Base-by-base conservation (phyloP, 2,113 vertebrate genomes). In the Pungitius pungitius region DNA sequence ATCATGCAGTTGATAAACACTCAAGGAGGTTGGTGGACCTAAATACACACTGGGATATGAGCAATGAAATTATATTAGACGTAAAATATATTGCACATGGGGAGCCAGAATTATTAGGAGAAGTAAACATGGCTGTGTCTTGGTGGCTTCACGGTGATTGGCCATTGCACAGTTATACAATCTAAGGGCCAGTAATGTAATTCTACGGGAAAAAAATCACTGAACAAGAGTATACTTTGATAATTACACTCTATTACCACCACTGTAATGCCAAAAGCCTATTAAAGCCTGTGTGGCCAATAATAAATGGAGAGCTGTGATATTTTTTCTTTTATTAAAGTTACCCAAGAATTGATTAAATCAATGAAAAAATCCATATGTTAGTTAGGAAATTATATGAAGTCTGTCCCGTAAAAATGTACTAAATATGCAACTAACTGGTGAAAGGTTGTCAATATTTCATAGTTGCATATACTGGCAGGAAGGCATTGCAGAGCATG, bases 1-100 rank as follows among this genome's bases (percentile, higher is more conserved):
- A 72, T 73, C 77, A 70, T 62, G 81, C 66, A 73, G 57, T 80
- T 90, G 83, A 85, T 70, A 85, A 86, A 82, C 76, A 85, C 72
- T 78, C 73, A 55, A 37, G 56, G 37, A 47, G 66, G 20, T 35
- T 63, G 57, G 63, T 43, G 66, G 58, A 78, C 70, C 73, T 78
- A 69, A 86, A 83, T 78, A 80, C 81, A 82, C 67, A 69, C 51
- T 60, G 68, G 76, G 69, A 66, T 76, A 84, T 65, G 62, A 80
- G 74, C 27, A 76, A 77, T 80, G 58, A 73, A 76, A 75, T 67
- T 60, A 75, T 64, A 86, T 87, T 88, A 84, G 63, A 69, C 18
- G 18, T 73, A 80, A 84, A 78, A 80, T 77, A 76, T 76, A 83
- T 79, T 81, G 71, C 60, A 10, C 40, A 77, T 71, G 73, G 64